Evolutionary conservation across 1,140 invertebrate species (phyloP), one percentile per base, ranked within the genome.

Genomic region (Amphibalanus amphitrite): DNA sequence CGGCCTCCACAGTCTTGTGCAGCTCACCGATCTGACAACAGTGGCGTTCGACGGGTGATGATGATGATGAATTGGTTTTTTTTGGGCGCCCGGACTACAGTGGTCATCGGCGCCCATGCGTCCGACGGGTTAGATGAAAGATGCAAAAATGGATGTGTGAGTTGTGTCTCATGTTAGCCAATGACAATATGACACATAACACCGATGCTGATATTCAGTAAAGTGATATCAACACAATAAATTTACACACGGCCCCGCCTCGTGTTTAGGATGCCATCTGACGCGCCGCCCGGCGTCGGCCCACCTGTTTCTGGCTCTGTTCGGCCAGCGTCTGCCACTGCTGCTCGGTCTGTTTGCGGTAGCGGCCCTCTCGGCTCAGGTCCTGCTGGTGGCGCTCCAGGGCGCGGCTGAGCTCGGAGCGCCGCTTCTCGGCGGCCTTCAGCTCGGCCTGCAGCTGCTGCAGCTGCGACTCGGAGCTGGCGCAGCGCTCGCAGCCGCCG

Each of bases 271-370:
- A 4, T 15, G 15, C 33, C 15, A 15, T 38, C 33, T 6, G 33
- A 38, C 33, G 33, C 33, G n/a, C n/a, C n/a, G n/a, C n/a, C n/a
- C n/a, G n/a, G n/a, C n/a, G n/a, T n/a, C n/a, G n/a, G 65, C 68
- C 29, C 72, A 91, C 88, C 83, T 92, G 87, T 73, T 84, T 82
- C 80, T 90, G 88, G 75, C 89, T 86, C 76, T 90, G 86, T 76
- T 92, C 89, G 68, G 89, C 87, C 72, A 89, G 87, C 72, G 89
- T 86, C 75, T 88, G 89, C 86, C 92, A 91, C 77, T 91, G 90
- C 75, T 89, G 86, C 78, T 95, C 91, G 83, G 94, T 86, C 75
- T 92, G 90, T 74, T 88, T 86, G 59, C 83, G 75, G 74, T 83
- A 83, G 67, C 78, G 77, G 69, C 81, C 78, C 75, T 84, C 83